A percentile compares a stretch with the other conserved stretches of the same genome.
phyloP scores from a whole-genome alignment of 1,140 invertebrate genomes.

The Cydia fagiglandana region DNA sequence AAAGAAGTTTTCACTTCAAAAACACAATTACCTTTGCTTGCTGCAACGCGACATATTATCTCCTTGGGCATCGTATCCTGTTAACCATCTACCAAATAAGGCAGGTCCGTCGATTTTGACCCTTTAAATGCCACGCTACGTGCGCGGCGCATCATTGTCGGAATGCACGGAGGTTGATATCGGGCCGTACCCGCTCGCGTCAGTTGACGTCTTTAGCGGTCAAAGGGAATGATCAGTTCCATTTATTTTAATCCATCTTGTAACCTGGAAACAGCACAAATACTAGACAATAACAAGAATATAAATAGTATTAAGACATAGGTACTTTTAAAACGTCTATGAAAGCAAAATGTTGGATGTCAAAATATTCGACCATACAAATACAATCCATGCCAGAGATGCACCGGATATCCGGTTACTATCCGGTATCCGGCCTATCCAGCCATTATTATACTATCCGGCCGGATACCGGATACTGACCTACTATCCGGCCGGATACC shows the following conservation, averaged over 20 bases:
- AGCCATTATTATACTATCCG: no score
- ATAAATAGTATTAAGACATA: not conserved
- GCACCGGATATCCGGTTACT: no score
- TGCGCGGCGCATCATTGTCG: no score
- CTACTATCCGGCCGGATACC: no score
- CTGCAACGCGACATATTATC: no score
- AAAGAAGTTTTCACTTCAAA: no score
- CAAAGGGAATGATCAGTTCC: not conserved
- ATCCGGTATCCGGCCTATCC: no score
- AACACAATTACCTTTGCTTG: no score
- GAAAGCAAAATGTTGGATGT: not conserved
- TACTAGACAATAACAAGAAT: not conserved
- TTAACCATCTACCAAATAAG: not conserved
- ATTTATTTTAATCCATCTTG: not conserved
- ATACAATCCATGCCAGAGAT: not conserved
- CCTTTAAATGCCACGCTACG: not conserved
- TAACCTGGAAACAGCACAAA: not conserved
- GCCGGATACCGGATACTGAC: no score
- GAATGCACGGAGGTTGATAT: no score
- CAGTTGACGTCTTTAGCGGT: not conserved
- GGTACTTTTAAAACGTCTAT: not conserved
- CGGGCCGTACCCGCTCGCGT: not conserved
- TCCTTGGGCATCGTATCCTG: not conserved
- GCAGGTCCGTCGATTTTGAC: no score
- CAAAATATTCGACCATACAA: not conserved